Evolutionary conservation across 2,888 invertebrate species (phyloP), one percentile per base, ranked within the genome.

Genomic region (Nomada lathburiana): DNA sequence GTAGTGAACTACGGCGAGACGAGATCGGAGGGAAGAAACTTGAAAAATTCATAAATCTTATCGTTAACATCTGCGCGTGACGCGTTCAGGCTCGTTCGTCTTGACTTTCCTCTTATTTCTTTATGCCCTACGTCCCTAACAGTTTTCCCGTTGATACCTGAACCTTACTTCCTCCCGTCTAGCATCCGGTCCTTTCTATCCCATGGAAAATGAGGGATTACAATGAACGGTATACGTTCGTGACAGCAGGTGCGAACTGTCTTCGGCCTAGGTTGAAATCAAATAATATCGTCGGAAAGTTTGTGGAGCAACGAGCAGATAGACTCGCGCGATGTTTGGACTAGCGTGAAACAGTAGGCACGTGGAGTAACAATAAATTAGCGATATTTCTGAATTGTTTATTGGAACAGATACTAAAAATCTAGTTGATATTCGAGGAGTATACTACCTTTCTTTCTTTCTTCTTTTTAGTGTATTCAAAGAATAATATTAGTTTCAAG

Each of bases 11-110:
- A 47, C 44, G 3, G 5, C 23, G 42, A n/a, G 62, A 44, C 55
- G 63, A 64, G 64, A 55, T 44, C 64, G 44, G 55, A 36, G 64
- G 11, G 50, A 42, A 23, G 59, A 52, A 53, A 65, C 53, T 75
- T 64, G 82, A 72, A 72, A 76, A 73, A 76, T 79, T 76, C 83
- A 82, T 84, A 84, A 79, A 84, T 82, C 82, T 76, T 63, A 67
- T 78, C 65, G 78, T 82, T 76, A 82, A 73, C 82, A 78, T 82
- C 78, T 76, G 83, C 36, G 13, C 20, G 65, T 73, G 83, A 84
- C 82, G 73, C 78, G 23, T 62, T 44, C 64, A 36, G 20, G 78
- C 75, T 78, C 82, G 73, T 78, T 65, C 82, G 75, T 82, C 76
- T 76, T 73, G 55, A 36, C 69, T n/a, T 75, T 67, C 82, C 65